These are phyloP conservation scores for Chitala chitala DNA, from an alignment of 2,113 vertebrate species.

Conservation along the genomic window DNA sequence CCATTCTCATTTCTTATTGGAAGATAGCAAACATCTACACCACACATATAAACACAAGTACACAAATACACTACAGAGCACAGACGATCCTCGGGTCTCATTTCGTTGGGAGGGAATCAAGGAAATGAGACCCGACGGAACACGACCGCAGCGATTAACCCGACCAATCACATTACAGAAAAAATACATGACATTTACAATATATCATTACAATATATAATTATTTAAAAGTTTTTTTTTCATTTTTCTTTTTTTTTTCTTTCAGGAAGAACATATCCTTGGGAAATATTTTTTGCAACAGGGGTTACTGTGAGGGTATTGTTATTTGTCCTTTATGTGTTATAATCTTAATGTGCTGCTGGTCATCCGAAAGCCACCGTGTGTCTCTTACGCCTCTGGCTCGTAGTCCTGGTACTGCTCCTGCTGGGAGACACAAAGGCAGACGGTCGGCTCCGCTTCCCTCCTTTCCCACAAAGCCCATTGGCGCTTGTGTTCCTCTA, in stretches of 20 bases:
- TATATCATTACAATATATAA: conserved; percentile 69
- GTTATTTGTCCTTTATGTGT: conserved; percentile 70
- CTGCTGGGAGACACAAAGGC: conserved; percentile 50
- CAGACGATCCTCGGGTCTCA: conserved; percentile 63
- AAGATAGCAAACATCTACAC: conserved; percentile 67
- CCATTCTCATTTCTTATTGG: conserved; percentile 59
- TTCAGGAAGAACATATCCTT: conserved; percentile 72
- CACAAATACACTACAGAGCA: conserved; percentile 50
- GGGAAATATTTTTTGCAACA: conserved; percentile 65
- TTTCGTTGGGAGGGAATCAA: conserved; percentile 88
- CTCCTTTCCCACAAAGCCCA: too few species aligned
- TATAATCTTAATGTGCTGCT: conserved; percentile 91
- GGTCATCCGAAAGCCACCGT: conserved; percentile 65
- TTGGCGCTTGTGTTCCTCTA: not conserved
- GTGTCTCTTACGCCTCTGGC: conserved; percentile 83
- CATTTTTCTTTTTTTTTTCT: too few species aligned
- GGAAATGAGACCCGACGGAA: conserved; percentile 66
- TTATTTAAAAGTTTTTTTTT: conserved; percentile 46
- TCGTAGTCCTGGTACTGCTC: conserved; percentile 94
- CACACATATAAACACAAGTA: conserved; percentile 71
- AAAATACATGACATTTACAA: conserved; percentile 70
- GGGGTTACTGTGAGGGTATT: conserved; percentile 61
- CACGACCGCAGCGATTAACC: conserved; percentile 62
- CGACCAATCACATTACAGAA: conserved; percentile 68
- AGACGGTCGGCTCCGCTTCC: not conserved